Base-by-base conservation (phyloP, 1,140 invertebrate genomes). In the Calliopsis andreniformis region DNA sequence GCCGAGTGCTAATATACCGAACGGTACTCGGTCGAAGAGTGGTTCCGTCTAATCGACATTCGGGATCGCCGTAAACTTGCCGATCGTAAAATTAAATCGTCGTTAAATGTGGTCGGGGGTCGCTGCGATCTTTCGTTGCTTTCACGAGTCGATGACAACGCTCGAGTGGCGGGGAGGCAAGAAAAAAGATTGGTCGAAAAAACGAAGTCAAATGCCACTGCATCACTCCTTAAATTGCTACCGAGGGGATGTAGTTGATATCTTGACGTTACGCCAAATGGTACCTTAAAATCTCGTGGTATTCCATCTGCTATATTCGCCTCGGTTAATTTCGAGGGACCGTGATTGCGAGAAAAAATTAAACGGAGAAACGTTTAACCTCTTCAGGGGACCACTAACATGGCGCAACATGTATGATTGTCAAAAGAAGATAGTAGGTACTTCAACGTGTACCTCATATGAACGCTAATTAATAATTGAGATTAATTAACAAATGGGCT, bases 51-150 rank as follows among this genome's bases (percentile, higher is more conserved):
- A 84, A 84, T 83, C 82, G 82, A 72, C 81, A 68, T 58, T 79
- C 80, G 62, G 66, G 63, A 69, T 76, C 67, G 56, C 51, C 81
- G 32, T 83, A 77, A 83, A 84, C 18, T 56, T 66, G 61, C 35
- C 62, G 82, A 72, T 84, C 81, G 77, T 84, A 84, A 84, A 84
- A 84, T 84, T 83, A 84, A 83, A 84, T 79, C 62, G 77, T 80
- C 67, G 61, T 83, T 69, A 66, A 80, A 80, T 69, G 81, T 83
- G 78, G 45, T 42, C 30, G 53, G 45, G 58, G 45, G 32, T 61
- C 42, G 79, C 55, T 58, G 4, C 76, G 68, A 62, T 63, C 53
- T 59, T 64, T 80, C 56, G 51, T 49, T 69, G 32, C 64, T 43
- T 61, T 77, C 53, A 49, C 47, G 18, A 18, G 35, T 39, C 47